These are phyloP conservation scores for Cydia splendana DNA, from an alignment of 1,140 invertebrate species.

Conservation along the genomic window DNA sequence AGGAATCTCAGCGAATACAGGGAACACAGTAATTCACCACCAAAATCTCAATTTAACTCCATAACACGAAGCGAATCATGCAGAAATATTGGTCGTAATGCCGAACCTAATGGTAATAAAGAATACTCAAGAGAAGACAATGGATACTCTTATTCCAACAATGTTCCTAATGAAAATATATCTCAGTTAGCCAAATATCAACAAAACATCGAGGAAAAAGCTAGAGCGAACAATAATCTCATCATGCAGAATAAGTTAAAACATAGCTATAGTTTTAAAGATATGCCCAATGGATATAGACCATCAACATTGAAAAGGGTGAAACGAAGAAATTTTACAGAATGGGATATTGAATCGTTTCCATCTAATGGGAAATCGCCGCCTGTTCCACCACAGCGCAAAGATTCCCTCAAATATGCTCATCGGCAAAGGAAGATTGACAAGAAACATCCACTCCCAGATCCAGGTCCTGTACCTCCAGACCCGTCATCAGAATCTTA, in stretches of 20 bases:
- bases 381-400: slow-evolving; percentile 69
- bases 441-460: slow-evolving; percentile 72
- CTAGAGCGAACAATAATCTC: slow-evolving; percentile 74
- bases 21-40: slow-evolving; percentile 58
- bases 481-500: slow-evolving; percentile 77
- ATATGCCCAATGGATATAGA: slow-evolving; percentile 81
- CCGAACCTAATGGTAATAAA: slow-evolving; percentile 58
- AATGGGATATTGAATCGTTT: slow-evolving; percentile 79
- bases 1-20: slow-evolving; percentile 66
- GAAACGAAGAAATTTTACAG: slow-evolving; percentile 77
- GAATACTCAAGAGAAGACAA: slow-evolving; percentile 59
- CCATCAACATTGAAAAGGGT: slow-evolving; percentile 80
- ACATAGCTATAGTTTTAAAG: slow-evolving; percentile 80
- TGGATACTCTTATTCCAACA: slow-evolving; percentile 54
- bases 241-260: slow-evolving; percentile 76
- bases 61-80: slow-evolving; percentile 78
- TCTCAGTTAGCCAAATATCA: slow-evolving; percentile 82
- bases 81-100: slow-evolving; percentile 68
- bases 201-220: slow-evolving; percentile 81
- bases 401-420: slow-evolving; percentile 77
- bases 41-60: slow-evolving; percentile 63
- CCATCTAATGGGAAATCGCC: slow-evolving; percentile 67
- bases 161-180: slow-evolving; percentile 74
- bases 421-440: slow-evolving; percentile 74
- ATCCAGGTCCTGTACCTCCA: slow-evolving; percentile 66